Percentiles rank a stretch among this genome's conserved stretches.
These are phyloP conservation scores for Siniperca undulata DNA, from an alignment of 2,797 vertebrate genomes.

Conservation along the genomic window DNA sequence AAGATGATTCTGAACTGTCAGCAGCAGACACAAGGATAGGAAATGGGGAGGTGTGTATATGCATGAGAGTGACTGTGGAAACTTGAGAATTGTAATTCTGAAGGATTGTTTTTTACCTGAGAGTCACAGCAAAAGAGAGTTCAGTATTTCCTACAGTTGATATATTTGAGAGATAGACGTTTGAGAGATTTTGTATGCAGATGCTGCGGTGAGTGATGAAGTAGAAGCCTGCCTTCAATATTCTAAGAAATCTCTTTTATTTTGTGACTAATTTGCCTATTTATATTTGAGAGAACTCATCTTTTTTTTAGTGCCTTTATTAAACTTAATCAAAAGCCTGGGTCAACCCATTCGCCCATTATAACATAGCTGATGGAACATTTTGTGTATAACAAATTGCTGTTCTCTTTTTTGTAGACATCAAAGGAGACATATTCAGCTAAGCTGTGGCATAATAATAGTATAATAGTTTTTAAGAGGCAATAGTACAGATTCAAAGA, in stretches of 20 bases:
- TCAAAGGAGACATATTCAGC: slow-evolving; percentile 38
- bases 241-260: slow-evolving; percentile 41
- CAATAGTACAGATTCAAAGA: slow-evolving; percentile 24
- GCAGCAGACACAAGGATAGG: slow-evolving; percentile 14
- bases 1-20: slow-evolving; percentile 31
- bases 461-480: slow-evolving; percentile 26
- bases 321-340: slow-evolving; percentile 41
- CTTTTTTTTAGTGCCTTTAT: slow-evolving; percentile 1
- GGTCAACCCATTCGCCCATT: slow-evolving; percentile 32
- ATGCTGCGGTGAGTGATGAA: neutral
- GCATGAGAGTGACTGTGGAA: neutral
- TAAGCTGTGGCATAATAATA: neutral
- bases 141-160: slow-evolving; percentile 9
- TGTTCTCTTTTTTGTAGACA: slow-evolving; percentile 29
- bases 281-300: neutral
- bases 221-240: slow-evolving; percentile 28
- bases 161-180: slow-evolving; percentile 22
- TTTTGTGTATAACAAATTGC: slow-evolving; percentile 27
- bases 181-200: slow-evolving; percentile 17
- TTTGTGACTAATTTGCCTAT: slow-evolving; percentile 39
- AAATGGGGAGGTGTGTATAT: neutral
- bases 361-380: slow-evolving; percentile 27
- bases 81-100: slow-evolving; percentile 32
- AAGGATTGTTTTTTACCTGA: slow-evolving; percentile 17
- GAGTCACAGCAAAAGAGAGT: slow-evolving; percentile 20